phyloP scores from a whole-genome alignment of 2,888 invertebrate species.

The Caenorhabditis drosophilae region DNA sequence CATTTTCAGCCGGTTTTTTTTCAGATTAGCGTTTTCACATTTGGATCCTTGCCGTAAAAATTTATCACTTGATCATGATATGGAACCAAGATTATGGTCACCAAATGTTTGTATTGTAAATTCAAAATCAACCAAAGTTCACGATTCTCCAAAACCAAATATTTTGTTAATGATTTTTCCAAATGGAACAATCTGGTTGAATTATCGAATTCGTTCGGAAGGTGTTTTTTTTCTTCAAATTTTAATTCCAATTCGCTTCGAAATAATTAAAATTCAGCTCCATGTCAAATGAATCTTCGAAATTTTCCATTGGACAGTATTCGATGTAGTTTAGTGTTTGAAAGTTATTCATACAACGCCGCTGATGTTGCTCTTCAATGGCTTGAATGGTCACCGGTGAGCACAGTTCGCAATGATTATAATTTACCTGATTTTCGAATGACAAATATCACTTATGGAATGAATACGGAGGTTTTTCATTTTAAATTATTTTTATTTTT shows the following conservation, averaged over 20 bases:
- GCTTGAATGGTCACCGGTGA: conserved; percentile 66
- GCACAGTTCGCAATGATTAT: conserved; percentile 55
- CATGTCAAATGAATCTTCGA: conserved; percentile 60
- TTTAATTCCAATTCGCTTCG: too few relatives aligned
- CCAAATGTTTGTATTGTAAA: conserved; percentile 68
- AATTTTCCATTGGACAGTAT: conserved; percentile 65
- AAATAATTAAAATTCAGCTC: conserved; percentile 34
- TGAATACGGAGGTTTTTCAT: conserved; percentile 49
- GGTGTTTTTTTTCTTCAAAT: conserved; percentile 12
- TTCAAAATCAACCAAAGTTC: conserved; percentile 64
- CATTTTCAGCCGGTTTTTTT: not conserved
- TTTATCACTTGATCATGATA: conserved; percentile 66
- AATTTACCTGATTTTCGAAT: conserved; percentile 67
- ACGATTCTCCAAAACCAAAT: conserved; percentile 68
- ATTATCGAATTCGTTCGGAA: conserved; percentile 66
- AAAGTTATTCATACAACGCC: conserved; percentile 65
- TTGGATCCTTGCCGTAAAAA: conserved; percentile 65
- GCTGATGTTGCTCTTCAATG: conserved; percentile 66
- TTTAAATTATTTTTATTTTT: not conserved
- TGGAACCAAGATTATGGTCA: conserved; percentile 66
- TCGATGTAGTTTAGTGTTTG: conserved; percentile 62
- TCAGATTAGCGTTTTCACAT: conserved; percentile 55
- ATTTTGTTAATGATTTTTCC: conserved; percentile 67
- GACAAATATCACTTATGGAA: conserved; percentile 62
- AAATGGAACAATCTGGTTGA: conserved; percentile 67